Base-by-base conservation (phyloP, 2,113 vertebrate genomes). In the Cololabis saira region DNA sequence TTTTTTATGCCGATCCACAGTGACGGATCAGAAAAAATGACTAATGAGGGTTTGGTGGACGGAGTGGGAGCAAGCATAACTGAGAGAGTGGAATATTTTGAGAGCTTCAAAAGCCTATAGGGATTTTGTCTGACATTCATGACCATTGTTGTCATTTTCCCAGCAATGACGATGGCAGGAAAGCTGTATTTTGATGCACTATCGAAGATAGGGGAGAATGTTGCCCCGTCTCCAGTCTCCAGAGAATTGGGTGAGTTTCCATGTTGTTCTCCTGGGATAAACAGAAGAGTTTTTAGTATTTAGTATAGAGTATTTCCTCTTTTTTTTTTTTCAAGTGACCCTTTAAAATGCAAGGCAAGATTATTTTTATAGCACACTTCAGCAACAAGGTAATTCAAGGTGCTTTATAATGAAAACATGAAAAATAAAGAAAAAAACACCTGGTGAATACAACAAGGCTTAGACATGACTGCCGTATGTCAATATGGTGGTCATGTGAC, bases 121-220 rank as follows among this genome's bases (percentile, higher is more conserved):
- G 45, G 50, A 58, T 10, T 33, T 2, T 50, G 10, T 67, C 12
- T 74, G 67, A 71, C 40, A 61, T 69, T 67, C 71, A 77, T 61
- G 1, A 70, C 45, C 15, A 14, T 82, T 76, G 12, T 67, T 68
- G 79, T 64, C 51, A 44, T 86, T 61, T 86, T 67, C 61, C 14
- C 87, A 95, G 98, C 93, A 58, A 99, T 99, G 98, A 91, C 94
- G 54, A 81, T 95, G 82, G 95, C 97, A 27, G 96, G 96, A 87
- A 97, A 92, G 93, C 88, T 95, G n/a, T 99, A 99, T 92, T 99
- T 96, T 63, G 98, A 99, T 61, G 96, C 95, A 56, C 92, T 99
- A 78, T 95, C 95, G 74, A 99, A 96, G 92, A 95, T 99, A 6
- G 98, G 97, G 19, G 97, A 99, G 82, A 95, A 95, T 70, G 94